phyloP scores from a whole-genome alignment of 2,888 invertebrate genomes.

The Cylloceria caligata region DNA sequence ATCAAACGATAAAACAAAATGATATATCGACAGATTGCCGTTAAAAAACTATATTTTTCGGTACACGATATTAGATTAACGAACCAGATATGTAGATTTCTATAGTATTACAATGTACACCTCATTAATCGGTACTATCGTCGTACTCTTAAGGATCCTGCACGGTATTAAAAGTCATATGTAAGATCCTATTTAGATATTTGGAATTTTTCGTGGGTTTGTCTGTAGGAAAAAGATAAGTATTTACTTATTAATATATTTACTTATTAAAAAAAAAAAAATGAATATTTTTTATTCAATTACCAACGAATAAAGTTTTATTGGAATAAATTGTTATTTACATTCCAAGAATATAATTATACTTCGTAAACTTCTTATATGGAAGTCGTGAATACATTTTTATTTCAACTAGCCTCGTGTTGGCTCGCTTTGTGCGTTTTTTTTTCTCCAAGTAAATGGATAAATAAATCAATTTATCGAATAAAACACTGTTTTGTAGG shows the following conservation, averaged over 20 bases:
- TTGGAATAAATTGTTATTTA: not conserved
- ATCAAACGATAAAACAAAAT: conserved; percentile 7
- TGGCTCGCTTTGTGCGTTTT: no score
- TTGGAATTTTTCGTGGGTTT: not conserved
- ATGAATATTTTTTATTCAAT: no score
- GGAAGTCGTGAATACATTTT: not conserved
- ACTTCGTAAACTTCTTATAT: no score
- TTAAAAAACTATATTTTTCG: conserved; percentile 24
- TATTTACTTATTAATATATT: no score
- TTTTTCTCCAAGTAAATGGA: no score
- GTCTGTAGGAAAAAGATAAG: not conserved
- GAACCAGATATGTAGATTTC: not conserved
- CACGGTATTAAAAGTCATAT: not conserved
- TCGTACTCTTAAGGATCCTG: not conserved
- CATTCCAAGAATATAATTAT: not conserved
- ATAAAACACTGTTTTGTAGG: no score
- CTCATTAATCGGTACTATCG: not conserved
- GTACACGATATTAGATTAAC: conserved; percentile 10
- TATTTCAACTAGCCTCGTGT: not conserved
- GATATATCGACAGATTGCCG: not conserved
- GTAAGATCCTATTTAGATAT: not conserved
- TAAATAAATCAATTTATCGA: no score
- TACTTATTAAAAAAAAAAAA: no score
- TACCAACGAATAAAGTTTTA: conserved; percentile 6
- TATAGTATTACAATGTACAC: not conserved